These are phyloP conservation scores for Melierax canorus DNA, from an alignment of 2,113 vertebrate genomes.

Conservation along the genomic window DNA sequence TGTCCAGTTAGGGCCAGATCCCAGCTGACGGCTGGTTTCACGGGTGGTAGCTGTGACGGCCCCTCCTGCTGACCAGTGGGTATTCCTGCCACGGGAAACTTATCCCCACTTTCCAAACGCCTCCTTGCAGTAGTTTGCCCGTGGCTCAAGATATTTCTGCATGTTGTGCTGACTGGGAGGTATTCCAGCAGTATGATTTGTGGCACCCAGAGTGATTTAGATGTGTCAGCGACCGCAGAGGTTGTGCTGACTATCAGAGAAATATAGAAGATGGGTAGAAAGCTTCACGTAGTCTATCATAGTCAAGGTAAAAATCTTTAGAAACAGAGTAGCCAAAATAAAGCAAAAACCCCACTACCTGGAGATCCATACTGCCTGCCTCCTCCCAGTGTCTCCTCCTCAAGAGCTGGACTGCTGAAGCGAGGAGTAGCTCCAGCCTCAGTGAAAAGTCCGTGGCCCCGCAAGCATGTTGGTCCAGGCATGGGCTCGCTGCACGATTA, in stretches of 20 bases:
- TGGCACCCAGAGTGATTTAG: not conserved
- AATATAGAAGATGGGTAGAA: not conserved
- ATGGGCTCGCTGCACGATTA: rapidly evolving
- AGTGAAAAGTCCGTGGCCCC: not conserved
- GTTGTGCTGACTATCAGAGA: not conserved
- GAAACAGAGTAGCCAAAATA: not conserved
- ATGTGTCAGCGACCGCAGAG: not conserved
- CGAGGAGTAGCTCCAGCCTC: not conserved
- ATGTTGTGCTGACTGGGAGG: not conserved
- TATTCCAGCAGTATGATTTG: not conserved
- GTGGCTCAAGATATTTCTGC: not conserved
- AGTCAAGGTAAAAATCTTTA: not conserved
- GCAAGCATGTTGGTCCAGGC: rapidly evolving
- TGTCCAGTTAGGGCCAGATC: not conserved
- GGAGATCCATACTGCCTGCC: not conserved
- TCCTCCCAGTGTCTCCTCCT: not conserved
- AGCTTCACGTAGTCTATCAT: not conserved
- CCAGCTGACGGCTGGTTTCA: not conserved
- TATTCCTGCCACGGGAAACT: not conserved
- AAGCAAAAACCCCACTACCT: not conserved
- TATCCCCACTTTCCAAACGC: not conserved
- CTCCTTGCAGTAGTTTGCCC: not conserved
- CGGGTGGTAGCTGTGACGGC: rapidly evolving
- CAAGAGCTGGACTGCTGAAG: not conserved
- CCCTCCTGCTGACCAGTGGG: not conserved